Evolutionary conservation across 2,888 invertebrate species (phyloP).

Genomic region (Drosophila cracens): DNA sequence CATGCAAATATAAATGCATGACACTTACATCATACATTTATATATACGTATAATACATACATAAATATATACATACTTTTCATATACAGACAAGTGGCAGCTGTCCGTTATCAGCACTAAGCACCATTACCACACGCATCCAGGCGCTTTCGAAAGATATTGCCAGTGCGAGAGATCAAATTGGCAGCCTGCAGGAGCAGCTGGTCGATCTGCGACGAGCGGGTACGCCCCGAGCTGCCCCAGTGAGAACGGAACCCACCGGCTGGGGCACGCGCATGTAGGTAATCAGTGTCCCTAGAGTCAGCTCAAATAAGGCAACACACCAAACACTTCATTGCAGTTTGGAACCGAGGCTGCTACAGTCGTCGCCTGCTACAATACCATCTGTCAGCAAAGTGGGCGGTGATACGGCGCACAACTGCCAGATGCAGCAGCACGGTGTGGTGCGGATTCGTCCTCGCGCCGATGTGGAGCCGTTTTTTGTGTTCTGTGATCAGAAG

Average conservation of each 20-base stretch:
- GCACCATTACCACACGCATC: constrained; percentile 55
- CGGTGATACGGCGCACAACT: constrained; percentile 48
- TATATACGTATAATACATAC: background rate
- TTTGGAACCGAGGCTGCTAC: constrained; percentile 11
- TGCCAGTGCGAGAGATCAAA: constrained; percentile 36
- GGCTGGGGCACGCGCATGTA: constrained; percentile 49
- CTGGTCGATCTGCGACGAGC: constrained; percentile 56
- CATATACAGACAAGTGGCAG: constrained; percentile 31
- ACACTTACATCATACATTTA: background rate
- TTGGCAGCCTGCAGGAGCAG: constrained; percentile 66
- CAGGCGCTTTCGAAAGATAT: constrained; percentile 54
- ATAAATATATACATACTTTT: background rate
- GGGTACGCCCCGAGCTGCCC: background rate
- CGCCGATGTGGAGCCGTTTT: constrained; percentile 52
- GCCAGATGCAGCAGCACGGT: constrained; percentile 58
- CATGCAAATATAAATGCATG: background rate
- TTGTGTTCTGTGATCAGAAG: constrained; percentile 64
- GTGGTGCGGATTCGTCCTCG: constrained; percentile 56
- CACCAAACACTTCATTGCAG: constrained; percentile 21
- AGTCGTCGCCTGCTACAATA: background rate
- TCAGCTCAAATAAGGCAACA: background rate
- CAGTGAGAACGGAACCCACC: background rate
- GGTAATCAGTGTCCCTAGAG: background rate
- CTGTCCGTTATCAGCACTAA: constrained; percentile 51
- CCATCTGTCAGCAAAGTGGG: background rate